Conservation (phyloP, 2,888 invertebrate genomes). For the Electrophaes corylata region DNA sequence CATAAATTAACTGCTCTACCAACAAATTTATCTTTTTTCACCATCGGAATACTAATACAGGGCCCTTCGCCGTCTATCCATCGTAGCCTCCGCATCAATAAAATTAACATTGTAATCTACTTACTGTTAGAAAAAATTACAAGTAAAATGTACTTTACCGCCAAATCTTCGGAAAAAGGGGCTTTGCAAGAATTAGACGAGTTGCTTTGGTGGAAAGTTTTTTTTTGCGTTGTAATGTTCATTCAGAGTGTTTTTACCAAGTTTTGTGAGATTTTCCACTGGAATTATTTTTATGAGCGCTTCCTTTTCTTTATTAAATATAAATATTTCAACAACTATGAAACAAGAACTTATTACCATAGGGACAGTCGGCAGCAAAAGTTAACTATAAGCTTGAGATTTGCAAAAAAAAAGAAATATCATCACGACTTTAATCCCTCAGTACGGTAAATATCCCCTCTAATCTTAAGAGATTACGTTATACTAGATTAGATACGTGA, state of each 20-base stretch:
- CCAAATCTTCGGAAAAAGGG: conserved; percentile 42
- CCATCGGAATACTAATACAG: conserved; percentile 81
- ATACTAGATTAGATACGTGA: too few relatives aligned
- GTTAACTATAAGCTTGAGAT: too few relatives aligned
- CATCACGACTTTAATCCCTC: too few relatives aligned
- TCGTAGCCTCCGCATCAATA: conserved; percentile 76
- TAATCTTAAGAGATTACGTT: too few relatives aligned
- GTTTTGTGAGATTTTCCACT: not conserved
- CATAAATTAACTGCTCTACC: conserved; percentile 79
- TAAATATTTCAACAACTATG: not conserved
- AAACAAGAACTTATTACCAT: not conserved
- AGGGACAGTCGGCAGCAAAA: too few relatives aligned
- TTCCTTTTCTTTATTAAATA: not conserved
- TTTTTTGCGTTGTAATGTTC: conserved; percentile 1
- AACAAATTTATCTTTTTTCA: conserved; percentile 80
- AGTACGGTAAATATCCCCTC: too few relatives aligned
- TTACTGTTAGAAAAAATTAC: conserved; percentile 75
- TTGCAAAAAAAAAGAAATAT: too few relatives aligned
- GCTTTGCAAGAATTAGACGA: conserved; percentile 30
- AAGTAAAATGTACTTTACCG: conserved; percentile 61
- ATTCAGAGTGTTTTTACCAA: not conserved
- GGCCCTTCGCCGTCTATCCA: conserved; percentile 61
- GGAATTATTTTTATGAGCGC: not conserved
- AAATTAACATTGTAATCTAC: conserved; percentile 84
- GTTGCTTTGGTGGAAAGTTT: conserved; percentile 14